Evolutionary conservation across 2,888 invertebrate species (phyloP), one percentile per base, ranked within the genome.

Genomic region (Eupithecia pulchellata): DNA sequence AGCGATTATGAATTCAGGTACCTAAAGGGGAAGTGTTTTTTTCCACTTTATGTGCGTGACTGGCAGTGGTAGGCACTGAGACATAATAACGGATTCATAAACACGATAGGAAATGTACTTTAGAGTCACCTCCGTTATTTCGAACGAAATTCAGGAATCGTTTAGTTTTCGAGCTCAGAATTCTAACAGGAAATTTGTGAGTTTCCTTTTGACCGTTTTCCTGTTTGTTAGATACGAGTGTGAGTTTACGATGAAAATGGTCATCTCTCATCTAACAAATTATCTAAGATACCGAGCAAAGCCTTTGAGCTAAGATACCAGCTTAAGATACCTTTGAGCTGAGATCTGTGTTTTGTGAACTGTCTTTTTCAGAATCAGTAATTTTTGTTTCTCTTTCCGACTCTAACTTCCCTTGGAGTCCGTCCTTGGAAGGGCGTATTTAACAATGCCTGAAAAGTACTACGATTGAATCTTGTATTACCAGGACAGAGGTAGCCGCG

Each of bases 401-500:
- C 52, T 47, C 47, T 2, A 47, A 25, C 25, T 47, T 42, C n/a
- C n/a, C 8, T 42, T 5, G n/a, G 39, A 42, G n/a, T 0, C n/a
- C 9, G 25, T 52, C 52, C 25, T 13, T 13, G 9, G 20, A 52
- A 47, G 25, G 25, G 1, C 4, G 20, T 25, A 4, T 4, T 25
- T 4, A 9, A 32, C 58, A 29, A 58, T 60, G n/a, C 30, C 52
- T 52, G 32, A 30, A 60, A 30, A n/a, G n/a, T n/a, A n/a, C 20
- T n/a, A 30, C n/a, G n/a, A 60, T 60, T 30, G 32, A 9, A 60
- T 11, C 11, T 32, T 60, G n/a, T 32, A 60, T 96, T 91, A 99
- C 99, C 94, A 99, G 96, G 66, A 99, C 97, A 57, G 98, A 98
- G 11, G 99, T 99, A 25, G 99, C 98, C 0, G 97, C 98, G 90